Base-by-base conservation (phyloP, 2,797 vertebrate species). In the Ctenosaura bakeri region DNA sequence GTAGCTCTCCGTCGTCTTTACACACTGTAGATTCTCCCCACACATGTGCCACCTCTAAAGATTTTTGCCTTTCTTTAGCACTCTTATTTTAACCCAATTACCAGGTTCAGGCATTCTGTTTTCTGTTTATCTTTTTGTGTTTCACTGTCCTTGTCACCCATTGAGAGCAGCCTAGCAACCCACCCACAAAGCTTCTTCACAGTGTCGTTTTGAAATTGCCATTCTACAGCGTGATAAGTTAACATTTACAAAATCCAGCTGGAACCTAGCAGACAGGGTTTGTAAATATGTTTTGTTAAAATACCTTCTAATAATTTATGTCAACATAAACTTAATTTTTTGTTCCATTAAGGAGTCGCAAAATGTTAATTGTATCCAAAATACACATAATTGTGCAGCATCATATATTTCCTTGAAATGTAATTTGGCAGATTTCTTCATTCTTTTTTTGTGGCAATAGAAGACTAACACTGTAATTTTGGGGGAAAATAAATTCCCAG, bases 101-200 rank as follows among this genome's bases (percentile, higher is more conserved):
- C 32, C 82, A 66, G 13, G 52, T 2, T 24, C 20, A n/a, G 29
- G 3, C 59, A 78, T 84, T 66, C 3, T 32, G 26, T 76, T 83
- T 46, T 22, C 38, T 83, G 22, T 74, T 87, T 1, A 10, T 38
- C 22, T 64, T 89, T 85, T 77, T 84, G n/a, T 78, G 42, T 66
- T 78, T 78, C 22, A 52, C 42, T 89, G 73, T 84, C 81, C 73
- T 38, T 52, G 81, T 77, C 73, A 77, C 74, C 88, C 59, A 66
- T 46, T 54, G 46, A 89, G 73, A 66, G 73, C 82, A 89, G 14
- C 82, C 62, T 84, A 89, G 73, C 88, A 84, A 89, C 82, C 88
- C 59, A 84, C 81, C 88, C 82, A 89, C 71, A 6, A 83, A 77
- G 56, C n/a, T 84, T 13, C 20, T 64, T 62, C 32, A 54, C 24